Base-by-base conservation (phyloP, 2,888 invertebrate genomes). In the Drosophila stalkeri region DNA sequence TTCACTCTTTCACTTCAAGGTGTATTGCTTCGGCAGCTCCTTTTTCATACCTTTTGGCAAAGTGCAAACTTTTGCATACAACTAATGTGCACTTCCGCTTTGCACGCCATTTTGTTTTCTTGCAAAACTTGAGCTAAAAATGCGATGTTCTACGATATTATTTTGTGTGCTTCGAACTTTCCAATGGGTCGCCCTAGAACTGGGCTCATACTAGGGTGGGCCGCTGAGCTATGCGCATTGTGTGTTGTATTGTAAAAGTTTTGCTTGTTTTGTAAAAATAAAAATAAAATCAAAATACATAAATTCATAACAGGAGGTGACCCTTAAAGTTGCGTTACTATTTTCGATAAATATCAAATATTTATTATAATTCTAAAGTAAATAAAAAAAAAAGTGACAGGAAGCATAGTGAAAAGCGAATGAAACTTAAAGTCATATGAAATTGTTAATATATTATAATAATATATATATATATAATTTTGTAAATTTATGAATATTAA, bases 51-150 rank as follows among this genome's bases (percentile, higher is more conserved):
- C 65, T 66, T 67, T 76, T 55, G 56, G 64, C 64, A 80, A 78
- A 77, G 78, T 78, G 76, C 61, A 80, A 81, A 81, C 81, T 85
- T 87, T 86, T 86, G 86, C 83, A 88, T 86, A 88, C 86, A 86
- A 86, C 86, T 88, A 86, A 86, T 86, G 86, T 88, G 86, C 88
- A 86, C 88, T 88, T 86, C 88, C 86, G 88, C 88, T 83, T 86
- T 81, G 81, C 76, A 70, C 80, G 83, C 85, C 77, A 83, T 83
- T 86, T 86, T 85, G 75, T 82, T 85, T 82, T 77, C 65, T 75
- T 66, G 37, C 60, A 73, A 81, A 81, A 81, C 66, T 81, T 81
- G 60, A 69, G 72, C 81, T 69, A 77, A 84, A 85, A 87, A 84
- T 85, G 85, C 81, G 71, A 73, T 84, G 85, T 74, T 74, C 64